Evolutionary conservation across 2,113 vertebrate species (phyloP).

Genomic region (Neoarius graeffei): DNA sequence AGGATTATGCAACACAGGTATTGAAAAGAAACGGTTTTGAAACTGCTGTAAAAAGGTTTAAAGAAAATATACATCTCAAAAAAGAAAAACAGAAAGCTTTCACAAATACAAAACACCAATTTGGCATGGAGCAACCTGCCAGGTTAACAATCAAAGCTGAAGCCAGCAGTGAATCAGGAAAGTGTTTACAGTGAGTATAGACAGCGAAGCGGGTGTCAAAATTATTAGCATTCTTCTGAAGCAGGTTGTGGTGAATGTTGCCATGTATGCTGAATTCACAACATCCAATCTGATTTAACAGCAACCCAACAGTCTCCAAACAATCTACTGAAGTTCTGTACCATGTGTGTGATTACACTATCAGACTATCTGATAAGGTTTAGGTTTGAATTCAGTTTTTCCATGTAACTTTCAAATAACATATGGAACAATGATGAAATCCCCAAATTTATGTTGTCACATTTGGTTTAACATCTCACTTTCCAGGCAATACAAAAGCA

Average conservation of each 20-base stretch:
- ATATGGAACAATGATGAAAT: background rate
- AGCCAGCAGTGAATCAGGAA: conserved; percentile 9
- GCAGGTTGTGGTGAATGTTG: conserved; percentile 22
- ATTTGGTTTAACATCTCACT: background rate
- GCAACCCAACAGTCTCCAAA: background rate
- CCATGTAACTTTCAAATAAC: background rate
- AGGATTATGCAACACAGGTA: background rate
- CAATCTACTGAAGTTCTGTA: background rate
- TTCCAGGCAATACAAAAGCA: background rate
- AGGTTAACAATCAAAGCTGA: background rate
- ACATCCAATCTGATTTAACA: background rate
- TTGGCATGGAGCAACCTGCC: background rate
- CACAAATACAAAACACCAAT: background rate
- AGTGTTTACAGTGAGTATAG: conserved; percentile 7
- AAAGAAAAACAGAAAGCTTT: background rate
- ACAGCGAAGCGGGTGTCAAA: background rate
- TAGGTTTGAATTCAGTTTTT: background rate
- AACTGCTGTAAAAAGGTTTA: background rate
- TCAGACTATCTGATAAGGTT: background rate
- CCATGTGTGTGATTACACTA: background rate
- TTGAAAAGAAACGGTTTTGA: background rate
- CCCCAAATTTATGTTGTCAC: background rate
- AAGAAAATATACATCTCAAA: background rate
- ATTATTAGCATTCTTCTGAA: background rate
- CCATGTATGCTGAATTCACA: conserved; percentile 8